These are phyloP conservation scores for Rotaria magnacalcarata DNA, from an alignment of 2,888 invertebrate genomes.

Conservation along the genomic window DNA sequence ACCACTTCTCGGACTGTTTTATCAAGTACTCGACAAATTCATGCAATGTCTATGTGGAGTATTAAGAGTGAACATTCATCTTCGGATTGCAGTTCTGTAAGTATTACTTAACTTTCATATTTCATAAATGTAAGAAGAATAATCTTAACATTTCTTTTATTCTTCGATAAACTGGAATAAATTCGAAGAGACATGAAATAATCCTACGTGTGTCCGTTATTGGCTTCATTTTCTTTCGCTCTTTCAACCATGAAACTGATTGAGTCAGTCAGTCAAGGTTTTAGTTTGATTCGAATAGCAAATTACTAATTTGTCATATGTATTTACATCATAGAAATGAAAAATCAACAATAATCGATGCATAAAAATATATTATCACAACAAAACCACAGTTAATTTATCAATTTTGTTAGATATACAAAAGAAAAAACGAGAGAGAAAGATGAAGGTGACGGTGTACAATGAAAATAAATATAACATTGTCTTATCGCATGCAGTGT, in stretches of 20 bases:
- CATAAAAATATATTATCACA: background rate
- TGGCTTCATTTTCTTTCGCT: background rate
- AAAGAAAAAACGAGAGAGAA: background rate
- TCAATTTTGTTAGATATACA: background rate
- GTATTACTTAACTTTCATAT: background rate
- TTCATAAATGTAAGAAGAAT: background rate
- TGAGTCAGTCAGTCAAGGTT: background rate
- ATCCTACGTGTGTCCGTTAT: background rate
- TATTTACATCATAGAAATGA: background rate
- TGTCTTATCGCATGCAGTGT: background rate
- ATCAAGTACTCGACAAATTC: background rate
- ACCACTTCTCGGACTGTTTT: background rate
- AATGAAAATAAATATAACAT: conserved; percentile 26
- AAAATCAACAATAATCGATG: background rate
- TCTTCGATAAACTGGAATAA: background rate
- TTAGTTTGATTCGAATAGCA: background rate
- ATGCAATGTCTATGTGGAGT: background rate
- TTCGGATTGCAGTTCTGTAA: background rate
- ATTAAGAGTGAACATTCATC: background rate
- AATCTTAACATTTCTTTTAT: background rate
- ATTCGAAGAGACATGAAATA: background rate
- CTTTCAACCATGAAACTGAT: background rate
- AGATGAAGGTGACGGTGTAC: background rate
- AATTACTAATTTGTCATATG: background rate
- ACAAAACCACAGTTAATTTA: background rate